Conservation (phyloP, 2,797 vertebrate genomes). For the Euphonia xanthogaster region DNA sequence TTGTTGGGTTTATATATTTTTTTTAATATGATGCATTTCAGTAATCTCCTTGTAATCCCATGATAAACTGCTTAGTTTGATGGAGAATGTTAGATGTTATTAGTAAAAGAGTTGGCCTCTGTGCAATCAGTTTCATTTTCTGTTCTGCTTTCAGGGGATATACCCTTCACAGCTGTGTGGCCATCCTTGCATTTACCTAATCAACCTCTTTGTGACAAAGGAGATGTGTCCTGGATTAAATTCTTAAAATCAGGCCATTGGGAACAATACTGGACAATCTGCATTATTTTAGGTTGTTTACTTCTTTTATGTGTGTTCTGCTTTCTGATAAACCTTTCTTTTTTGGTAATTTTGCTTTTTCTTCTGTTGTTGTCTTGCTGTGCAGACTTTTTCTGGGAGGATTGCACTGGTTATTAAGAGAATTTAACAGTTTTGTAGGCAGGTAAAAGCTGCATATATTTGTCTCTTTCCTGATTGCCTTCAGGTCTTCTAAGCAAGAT, state of each 20-base stretch:
- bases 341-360: background rate
- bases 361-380: background rate
- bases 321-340: background rate
- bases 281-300: slow-evolving; percentile 29
- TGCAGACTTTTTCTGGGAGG: background rate
- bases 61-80: slow-evolving; percentile 60
- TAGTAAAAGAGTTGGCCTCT: background rate
- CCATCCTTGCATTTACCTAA: slow-evolving; percentile 47
- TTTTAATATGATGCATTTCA: slow-evolving; percentile 17
- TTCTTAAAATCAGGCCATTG: slow-evolving; percentile 31
- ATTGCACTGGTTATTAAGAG: background rate
- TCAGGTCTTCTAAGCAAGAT: background rate
- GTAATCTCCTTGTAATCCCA: slow-evolving; percentile 65
- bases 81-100: slow-evolving; percentile 27
- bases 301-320: background rate
- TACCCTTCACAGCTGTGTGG: background rate
- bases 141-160: slow-evolving; percentile 16
- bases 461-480: background rate
- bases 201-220: background rate
- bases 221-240: slow-evolving; percentile 52
- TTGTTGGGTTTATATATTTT: too few relatives aligned
- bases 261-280: background rate
- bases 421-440: background rate
- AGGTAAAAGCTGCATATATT: background rate
- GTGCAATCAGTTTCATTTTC: slow-evolving; percentile 14